Percentiles rank a stretch among this genome's conserved stretches.
Evolutionary conservation across 1,140 invertebrate species (phyloP).

Genomic region (Trachymyrmex cornetzi): DNA sequence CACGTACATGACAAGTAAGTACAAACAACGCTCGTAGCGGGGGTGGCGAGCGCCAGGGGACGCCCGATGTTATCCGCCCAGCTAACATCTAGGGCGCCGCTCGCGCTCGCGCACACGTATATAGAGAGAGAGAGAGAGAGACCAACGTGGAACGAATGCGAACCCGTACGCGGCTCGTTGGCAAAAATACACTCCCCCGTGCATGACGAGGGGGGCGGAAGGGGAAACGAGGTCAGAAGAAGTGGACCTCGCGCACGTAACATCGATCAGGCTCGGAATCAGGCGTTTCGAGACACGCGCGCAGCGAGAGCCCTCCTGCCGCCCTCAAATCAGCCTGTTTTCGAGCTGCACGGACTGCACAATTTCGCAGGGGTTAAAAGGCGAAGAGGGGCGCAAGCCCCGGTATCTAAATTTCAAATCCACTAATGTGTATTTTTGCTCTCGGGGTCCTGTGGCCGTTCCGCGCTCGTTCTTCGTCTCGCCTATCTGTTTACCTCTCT

Average conservation of each 20-base stretch:
- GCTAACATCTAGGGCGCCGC: constrained; percentile 47
- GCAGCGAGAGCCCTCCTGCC: constrained; percentile 8
- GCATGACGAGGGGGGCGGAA: background rate
- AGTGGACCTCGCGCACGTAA: constrained; percentile 60
- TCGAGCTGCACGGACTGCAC: constrained; percentile 52
- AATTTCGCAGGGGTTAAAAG: constrained; percentile 49
- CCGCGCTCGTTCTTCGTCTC: constrained; percentile 24
- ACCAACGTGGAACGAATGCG: constrained; percentile 42
- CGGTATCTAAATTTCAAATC: constrained; percentile 86
- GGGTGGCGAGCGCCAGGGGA: constrained; percentile 20
- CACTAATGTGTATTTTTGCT: constrained; percentile 86
- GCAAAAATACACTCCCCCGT: constrained; percentile 50
- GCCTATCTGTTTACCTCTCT: constrained; percentile 61
- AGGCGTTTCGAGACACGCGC: constrained; percentile 10
- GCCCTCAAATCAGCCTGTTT: constrained; percentile 68
- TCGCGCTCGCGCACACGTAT: constrained; percentile 40
- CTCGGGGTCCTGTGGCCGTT: constrained; percentile 40
- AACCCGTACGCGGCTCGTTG: constrained; percentile 27
- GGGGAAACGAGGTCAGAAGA: constrained; percentile 42
- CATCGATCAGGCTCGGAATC: constrained; percentile 50
- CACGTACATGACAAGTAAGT: constrained; percentile 87
- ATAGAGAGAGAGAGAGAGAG: no score
- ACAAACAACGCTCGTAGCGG: constrained; percentile 58
- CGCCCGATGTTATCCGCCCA: constrained; percentile 50
- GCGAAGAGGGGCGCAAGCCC: background rate